These are phyloP conservation scores for Oscheius sp. DNA, from an alignment of 2,888 invertebrate species.

Conservation along the genomic window DNA sequence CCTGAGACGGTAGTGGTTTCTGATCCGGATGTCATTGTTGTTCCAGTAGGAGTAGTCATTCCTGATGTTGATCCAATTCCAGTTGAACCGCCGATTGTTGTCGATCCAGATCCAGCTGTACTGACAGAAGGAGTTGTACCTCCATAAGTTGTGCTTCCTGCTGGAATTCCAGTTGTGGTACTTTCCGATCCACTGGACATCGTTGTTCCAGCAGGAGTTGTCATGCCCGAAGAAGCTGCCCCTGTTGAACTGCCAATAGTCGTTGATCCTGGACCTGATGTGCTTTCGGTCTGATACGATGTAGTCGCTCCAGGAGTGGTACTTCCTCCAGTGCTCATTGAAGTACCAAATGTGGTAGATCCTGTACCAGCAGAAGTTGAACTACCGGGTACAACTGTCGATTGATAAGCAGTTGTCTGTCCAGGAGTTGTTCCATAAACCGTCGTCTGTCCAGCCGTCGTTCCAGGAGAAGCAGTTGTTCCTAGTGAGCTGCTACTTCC, in stretches of 20 bases:
- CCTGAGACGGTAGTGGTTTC: too few species aligned
- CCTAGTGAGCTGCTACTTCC: too few species aligned
- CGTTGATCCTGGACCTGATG: too few species aligned
- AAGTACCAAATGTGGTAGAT: neutral
- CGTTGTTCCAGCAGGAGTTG: neutral
- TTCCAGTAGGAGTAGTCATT: too few species aligned
- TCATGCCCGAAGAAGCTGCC: neutral
- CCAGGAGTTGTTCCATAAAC: too few species aligned
- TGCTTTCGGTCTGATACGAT: too few species aligned
- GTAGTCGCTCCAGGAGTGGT: neutral
- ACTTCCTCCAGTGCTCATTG: neutral
- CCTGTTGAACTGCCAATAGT: neutral
- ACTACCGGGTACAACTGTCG: too few species aligned
- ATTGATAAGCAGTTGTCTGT: too few species aligned
- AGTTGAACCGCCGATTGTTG: neutral
- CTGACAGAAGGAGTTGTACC: neutral
- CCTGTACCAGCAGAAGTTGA: neutral
- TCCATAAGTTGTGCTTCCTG: neutral
- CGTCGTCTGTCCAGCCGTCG: too few species aligned
- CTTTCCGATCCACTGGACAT: too few species aligned
- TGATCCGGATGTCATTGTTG: too few species aligned
- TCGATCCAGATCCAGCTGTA: neutral
- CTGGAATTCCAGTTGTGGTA: neutral
- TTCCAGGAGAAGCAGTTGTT: too few species aligned
- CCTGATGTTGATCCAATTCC: neutral